A percentile compares a stretch with the other conserved stretches of the same genome.
Conservation (phyloP, 2,888 invertebrate genomes). For the Thyatira batis region DNA sequence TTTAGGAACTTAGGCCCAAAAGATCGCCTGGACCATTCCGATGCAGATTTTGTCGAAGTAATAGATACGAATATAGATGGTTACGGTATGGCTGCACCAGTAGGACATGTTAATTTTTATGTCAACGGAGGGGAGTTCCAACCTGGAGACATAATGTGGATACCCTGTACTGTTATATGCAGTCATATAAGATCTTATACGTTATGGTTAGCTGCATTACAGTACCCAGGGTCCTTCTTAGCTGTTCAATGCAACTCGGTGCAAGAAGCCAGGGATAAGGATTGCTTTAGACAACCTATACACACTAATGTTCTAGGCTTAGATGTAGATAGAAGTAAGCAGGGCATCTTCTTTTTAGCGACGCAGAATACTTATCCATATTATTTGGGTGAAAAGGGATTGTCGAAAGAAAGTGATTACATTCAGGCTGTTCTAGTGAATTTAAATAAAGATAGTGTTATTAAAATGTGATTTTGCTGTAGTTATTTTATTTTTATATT, state of each 20-base stretch:
- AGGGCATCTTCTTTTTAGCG: slow-evolving; percentile 49
- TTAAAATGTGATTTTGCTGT: slow-evolving; percentile 1
- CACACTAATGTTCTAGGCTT: slow-evolving; percentile 46
- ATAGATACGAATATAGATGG: slow-evolving; percentile 62
- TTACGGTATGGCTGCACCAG: slow-evolving; percentile 60
- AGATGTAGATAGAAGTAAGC: slow-evolving; percentile 35
- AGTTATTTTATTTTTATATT: too few species aligned
- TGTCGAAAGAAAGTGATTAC: slow-evolving; percentile 50
- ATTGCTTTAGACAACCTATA: slow-evolving; percentile 44
- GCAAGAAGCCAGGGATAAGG: slow-evolving; percentile 46
- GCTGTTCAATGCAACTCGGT: slow-evolving; percentile 51
- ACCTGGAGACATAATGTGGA: slow-evolving; percentile 42
- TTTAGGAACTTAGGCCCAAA: slow-evolving; percentile 60
- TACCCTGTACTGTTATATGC: slow-evolving; percentile 44
- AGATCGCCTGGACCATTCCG: slow-evolving; percentile 52
- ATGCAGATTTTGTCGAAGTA: slow-evolving; percentile 64
- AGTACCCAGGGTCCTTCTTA: slow-evolving; percentile 46
- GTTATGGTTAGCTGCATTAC: slow-evolving; percentile 47
- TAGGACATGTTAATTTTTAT: slow-evolving; percentile 65
- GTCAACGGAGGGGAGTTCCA: slow-evolving; percentile 68
- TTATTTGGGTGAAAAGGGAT: slow-evolving; percentile 55
- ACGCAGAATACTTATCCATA: slow-evolving; percentile 54
- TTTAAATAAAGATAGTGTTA: slow-evolving; percentile 12
- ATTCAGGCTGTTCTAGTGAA: slow-evolving; percentile 18
- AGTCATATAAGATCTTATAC: slow-evolving; percentile 47